A percentile compares a stretch with the other conserved stretches of the same genome.
phyloP scores from a whole-genome alignment of 2,113 vertebrate species.

The Bothrops jararaca region DNA sequence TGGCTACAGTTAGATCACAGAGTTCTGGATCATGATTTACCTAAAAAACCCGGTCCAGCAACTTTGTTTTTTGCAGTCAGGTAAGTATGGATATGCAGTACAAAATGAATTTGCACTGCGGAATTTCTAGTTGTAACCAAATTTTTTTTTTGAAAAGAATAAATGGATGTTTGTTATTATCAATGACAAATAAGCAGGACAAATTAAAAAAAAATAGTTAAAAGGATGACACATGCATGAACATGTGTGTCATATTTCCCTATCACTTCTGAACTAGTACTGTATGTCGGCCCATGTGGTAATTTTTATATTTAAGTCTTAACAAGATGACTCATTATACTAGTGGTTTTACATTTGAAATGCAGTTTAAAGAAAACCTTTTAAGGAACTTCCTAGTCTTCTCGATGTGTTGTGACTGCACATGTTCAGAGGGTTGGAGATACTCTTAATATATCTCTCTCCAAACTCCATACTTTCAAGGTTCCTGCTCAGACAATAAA shows the following conservation, averaged over 20 bases:
- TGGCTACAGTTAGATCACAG: slow-evolving; percentile 96
- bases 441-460: neutral
- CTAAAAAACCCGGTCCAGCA: slow-evolving; percentile 83
- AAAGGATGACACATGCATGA: neutral
- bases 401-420: neutral
- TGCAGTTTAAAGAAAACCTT: rapidly evolving
- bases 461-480: neutral
- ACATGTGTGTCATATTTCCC: slow-evolving; percentile 34
- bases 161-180: neutral
- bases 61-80: slow-evolving; percentile 88
- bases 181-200: neutral
- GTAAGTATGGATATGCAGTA: slow-evolving; percentile 69
- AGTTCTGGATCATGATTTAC: slow-evolving; percentile 93
- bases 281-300: slow-evolving; percentile 18
- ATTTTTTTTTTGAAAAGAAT: neutral
- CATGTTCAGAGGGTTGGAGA: neutral
- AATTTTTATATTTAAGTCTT: slow-evolving; percentile 51
- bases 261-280: slow-evolving; percentile 44
- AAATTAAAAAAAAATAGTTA: neutral
- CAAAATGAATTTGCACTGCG: neutral
- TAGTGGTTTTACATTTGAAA: rapidly evolving
- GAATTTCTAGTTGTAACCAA: neutral
- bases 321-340: slow-evolving; percentile 34
- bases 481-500: neutral
- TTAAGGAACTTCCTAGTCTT: neutral